A percentile compares a stretch with the other conserved stretches of the same genome.
Evolutionary conservation across 2,113 vertebrate genomes (phyloP).

Genomic region (Mastomys coucha): DNA sequence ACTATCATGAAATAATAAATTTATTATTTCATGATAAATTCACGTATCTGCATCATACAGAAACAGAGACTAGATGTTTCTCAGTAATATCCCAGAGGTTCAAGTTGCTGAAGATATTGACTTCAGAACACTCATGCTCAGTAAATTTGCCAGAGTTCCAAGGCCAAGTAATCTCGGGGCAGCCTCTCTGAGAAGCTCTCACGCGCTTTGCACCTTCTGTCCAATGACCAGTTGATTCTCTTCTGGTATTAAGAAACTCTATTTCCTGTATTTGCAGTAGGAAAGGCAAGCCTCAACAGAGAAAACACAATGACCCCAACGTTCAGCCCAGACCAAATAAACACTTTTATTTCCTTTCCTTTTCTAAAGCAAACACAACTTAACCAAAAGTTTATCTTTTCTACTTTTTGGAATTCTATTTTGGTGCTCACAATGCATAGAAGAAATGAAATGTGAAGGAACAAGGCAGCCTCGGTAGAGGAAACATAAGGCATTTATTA

Average conservation of each 20-base stretch:
- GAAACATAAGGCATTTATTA: conserved; percentile 91
- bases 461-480: conserved; percentile 70
- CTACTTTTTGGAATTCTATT: conserved; percentile 84
- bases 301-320: conserved; percentile 11
- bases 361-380: conserved; percentile 78
- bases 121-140: not conserved
- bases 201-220: conserved; percentile 21
- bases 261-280: conserved; percentile 68
- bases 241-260: conserved; percentile 15
- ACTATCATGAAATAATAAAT: not conserved
- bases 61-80: not conserved
- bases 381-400: conserved; percentile 82
- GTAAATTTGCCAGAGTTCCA: conserved; percentile 20
- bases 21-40: no score
- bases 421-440: conserved; percentile 79
- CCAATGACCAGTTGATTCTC: conserved; percentile 59
- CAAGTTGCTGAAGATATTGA: not conserved
- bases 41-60: not conserved
- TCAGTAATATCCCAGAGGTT: not conserved
- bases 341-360: conserved; percentile 78
- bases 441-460: conserved; percentile 79
- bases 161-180: not conserved
- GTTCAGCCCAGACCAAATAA: conserved; percentile 69
- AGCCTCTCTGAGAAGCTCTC: conserved; percentile 63
- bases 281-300: conserved; percentile 63